Conservation (phyloP, 1,140 invertebrate genomes). For the Cephus cinctus region DNA sequence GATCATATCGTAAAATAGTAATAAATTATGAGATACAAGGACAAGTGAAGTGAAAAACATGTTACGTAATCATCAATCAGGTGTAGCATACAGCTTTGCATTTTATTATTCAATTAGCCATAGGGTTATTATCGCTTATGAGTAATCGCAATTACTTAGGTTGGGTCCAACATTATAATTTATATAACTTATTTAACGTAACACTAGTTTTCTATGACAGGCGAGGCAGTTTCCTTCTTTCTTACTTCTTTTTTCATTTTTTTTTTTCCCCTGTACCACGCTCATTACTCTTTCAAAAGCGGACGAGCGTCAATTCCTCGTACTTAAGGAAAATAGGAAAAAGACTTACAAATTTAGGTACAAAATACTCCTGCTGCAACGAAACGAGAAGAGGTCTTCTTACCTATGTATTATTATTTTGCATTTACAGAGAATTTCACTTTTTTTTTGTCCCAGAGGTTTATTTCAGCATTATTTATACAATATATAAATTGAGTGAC, state of each 20-base stretch:
- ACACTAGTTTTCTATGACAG: not conserved
- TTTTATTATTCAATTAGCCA: not conserved
- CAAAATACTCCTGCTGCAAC: not conserved
- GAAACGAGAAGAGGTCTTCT: not conserved
- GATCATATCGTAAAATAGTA: no score
- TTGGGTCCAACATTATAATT: conserved; percentile 1
- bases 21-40: no score
- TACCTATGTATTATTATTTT: not conserved
- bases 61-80: no score
- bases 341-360: not conserved
- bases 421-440: not conserved
- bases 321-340: not conserved
- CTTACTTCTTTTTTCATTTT: not conserved
- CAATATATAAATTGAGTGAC: conserved; percentile 48
- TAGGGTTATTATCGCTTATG: not conserved
- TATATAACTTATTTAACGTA: conserved; percentile 5
- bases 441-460: conserved; percentile 30
- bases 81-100: no score
- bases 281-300: not conserved
- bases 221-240: not conserved
- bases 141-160: conserved; percentile 1
- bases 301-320: not conserved
- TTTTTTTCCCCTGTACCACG: not conserved
- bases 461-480: conserved; percentile 49
- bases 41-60: no score